These are phyloP conservation scores for Drosophila subobscura DNA, from an alignment of 1,140 invertebrate species.

Conservation along the genomic window DNA sequence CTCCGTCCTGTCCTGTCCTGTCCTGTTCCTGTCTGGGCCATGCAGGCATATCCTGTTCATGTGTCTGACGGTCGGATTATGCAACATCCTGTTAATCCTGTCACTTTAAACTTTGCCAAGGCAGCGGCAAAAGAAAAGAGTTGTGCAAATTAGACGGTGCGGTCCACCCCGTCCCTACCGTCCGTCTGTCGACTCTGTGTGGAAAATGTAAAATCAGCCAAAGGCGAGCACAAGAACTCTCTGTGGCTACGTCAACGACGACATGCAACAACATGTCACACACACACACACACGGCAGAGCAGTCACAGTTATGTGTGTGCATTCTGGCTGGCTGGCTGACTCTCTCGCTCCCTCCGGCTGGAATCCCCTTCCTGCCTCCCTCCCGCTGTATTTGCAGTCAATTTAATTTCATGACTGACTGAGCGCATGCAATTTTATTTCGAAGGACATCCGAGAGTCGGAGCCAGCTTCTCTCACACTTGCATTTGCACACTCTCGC, in stretches of 20 bases:
- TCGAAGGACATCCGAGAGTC: constrained; percentile 65
- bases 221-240: constrained; percentile 44
- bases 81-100: constrained; percentile 83
- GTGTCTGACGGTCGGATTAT: constrained; percentile 77
- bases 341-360: constrained; percentile 16
- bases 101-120: constrained; percentile 73
- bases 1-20: too few relatives aligned
- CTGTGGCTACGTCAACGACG: constrained; percentile 47
- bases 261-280: constrained; percentile 73
- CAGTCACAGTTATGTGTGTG: constrained; percentile 31
- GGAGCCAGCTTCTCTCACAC: constrained; percentile 41
- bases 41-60: constrained; percentile 67
- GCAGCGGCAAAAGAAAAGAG: constrained; percentile 48
- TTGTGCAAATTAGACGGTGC: constrained; percentile 66
- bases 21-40: constrained; percentile 29
- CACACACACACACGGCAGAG: constrained; percentile 20
- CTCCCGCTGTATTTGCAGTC: constrained; percentile 77
- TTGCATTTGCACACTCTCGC: constrained; percentile 6
- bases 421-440: constrained; percentile 81
- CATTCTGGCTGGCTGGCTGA: neutral
- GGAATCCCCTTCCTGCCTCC: constrained; percentile 1
- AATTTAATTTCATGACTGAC: constrained; percentile 84
- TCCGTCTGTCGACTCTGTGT: too few relatives aligned
- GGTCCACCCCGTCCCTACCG: too few relatives aligned
- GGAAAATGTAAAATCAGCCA: constrained; percentile 61